Evolutionary conservation across 2,888 invertebrate genomes (phyloP), one percentile per base, ranked within the genome.

Genomic region (Euplagia quadripunctaria): DNA sequence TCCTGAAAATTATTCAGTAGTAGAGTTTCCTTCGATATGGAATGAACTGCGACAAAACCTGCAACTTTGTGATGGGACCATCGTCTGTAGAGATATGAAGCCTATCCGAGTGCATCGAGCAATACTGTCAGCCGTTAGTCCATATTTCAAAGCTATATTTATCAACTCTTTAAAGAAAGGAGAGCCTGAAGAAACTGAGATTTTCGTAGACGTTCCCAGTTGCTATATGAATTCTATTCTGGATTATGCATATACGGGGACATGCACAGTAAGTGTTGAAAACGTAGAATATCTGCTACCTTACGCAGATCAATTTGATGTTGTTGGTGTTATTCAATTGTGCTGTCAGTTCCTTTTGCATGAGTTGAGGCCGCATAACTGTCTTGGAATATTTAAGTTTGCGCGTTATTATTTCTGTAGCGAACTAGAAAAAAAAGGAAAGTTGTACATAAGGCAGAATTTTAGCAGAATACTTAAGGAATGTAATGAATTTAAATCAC

Each of bases 181-280:
- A 71, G 95, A 96, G 82, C 96, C 96, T 69, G 97, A 97, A 87
- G 96, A 96, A 81, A 96, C 94, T 3, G 96, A 97, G 89, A 96
- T 97, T 80, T 94, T 94, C 82, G 96, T 97, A 55, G 96, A 96
- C 82, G 96, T 97, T 58, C 96, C 97, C 2, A 96, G 96, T 75
- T 91, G 95, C 76, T 96, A 96, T 85, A 97, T 98, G 94, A 94
- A 94, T 72, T 92, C 96, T 63, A 96, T 98, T 75, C 96, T 98
- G 72, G 97, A 98, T 86, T 98, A 97, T 88, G 97, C 97, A 0
- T 98, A 98, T 87, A 97, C 97, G 6, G 97, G 97, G 63, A 93
- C 95, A 31, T 97, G 97, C 86, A 89, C 91, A 72, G 96, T 98
- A 61, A 97, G 96, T 7, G 94, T 96, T 61, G 96, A 96, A 49